A percentile compares a stretch with the other conserved stretches of the same genome.
Conservation (phyloP, 2,888 invertebrate species). For the Eupithecia tripunctaria region DNA sequence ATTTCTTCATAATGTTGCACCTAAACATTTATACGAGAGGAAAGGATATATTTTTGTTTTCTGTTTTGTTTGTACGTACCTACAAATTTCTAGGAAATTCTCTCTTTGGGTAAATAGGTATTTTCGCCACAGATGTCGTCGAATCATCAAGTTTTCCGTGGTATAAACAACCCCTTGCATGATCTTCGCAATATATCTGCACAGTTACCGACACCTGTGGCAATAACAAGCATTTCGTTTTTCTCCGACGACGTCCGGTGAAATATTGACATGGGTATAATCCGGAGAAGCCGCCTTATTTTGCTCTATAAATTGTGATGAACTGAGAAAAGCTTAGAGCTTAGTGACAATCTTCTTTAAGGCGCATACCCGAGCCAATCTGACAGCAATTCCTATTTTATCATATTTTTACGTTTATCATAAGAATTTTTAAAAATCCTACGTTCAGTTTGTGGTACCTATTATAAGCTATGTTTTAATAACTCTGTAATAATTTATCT, state of each 20-base stretch:
- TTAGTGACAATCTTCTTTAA: not conserved
- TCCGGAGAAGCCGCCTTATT: slow-evolving; percentile 22
- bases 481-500: too few relatives aligned
- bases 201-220: slow-evolving; percentile 23
- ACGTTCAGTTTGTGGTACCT: too few relatives aligned
- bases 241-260: slow-evolving; percentile 27
- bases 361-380: too few relatives aligned
- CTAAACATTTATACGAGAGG: not conserved
- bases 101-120: not conserved
- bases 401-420: too few relatives aligned
- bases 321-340: slow-evolving; percentile 9
- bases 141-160: slow-evolving; percentile 13
- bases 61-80: not conserved
- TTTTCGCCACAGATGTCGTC: not conserved
- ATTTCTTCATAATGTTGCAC: not conserved
- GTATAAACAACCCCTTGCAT: slow-evolving; percentile 15
- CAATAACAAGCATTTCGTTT: slow-evolving; percentile 28
- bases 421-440: too few relatives aligned
- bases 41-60: not conserved
- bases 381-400: too few relatives aligned
- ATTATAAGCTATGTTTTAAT: too few relatives aligned
- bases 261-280: slow-evolving; percentile 31
- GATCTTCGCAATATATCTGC: slow-evolving; percentile 20
- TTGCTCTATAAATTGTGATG: slow-evolving; percentile 15
- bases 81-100: not conserved